Evolutionary conservation across 1,140 invertebrate genomes (phyloP).

Genomic region (Heliothis virescens): DNA sequence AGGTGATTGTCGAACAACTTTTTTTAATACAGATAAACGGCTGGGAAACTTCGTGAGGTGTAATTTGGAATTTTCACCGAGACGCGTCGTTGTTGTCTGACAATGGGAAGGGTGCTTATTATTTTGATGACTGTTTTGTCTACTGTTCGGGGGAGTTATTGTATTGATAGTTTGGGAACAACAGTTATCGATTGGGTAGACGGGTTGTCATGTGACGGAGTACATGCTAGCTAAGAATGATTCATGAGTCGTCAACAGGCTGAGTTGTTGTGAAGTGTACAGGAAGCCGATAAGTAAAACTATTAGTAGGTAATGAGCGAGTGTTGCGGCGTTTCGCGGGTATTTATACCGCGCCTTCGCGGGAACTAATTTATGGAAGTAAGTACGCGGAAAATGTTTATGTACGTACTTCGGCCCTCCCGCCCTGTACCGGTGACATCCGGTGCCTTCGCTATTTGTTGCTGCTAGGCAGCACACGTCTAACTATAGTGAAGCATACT

Average conservation of each 20-base stretch:
- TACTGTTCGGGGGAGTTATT: slow-evolving; percentile 43
- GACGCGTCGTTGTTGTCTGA: slow-evolving; percentile 61
- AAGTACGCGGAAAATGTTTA: slow-evolving; percentile 86
- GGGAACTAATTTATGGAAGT: slow-evolving; percentile 84
- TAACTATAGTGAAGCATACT: slow-evolving; percentile 39
- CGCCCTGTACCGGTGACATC: slow-evolving; percentile 74
- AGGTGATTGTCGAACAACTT: slow-evolving; percentile 77
- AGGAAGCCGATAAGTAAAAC: slow-evolving; percentile 76
- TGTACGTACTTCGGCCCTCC: slow-evolving; percentile 67
- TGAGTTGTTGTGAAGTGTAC: slow-evolving; percentile 59
- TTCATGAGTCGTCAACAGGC: slow-evolving; percentile 46
- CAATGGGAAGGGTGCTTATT: slow-evolving; percentile 68
- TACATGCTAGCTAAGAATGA: slow-evolving; percentile 33
- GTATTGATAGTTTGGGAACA: slow-evolving; percentile 39
- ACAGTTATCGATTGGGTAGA: slow-evolving; percentile 31
- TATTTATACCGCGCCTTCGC: slow-evolving; percentile 83
- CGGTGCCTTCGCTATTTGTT: slow-evolving; percentile 58
- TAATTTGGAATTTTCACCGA: slow-evolving; percentile 75
- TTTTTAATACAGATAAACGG: slow-evolving; percentile 73
- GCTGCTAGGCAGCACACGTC: slow-evolving; percentile 15
- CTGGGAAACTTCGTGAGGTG: slow-evolving; percentile 72
- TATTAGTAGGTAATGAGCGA: slow-evolving; percentile 77
- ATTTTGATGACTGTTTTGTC: slow-evolving; percentile 70
- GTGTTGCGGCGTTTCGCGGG: slow-evolving; percentile 70
- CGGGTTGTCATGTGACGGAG: slow-evolving; percentile 28